Conservation (phyloP, 2,888 invertebrate genomes). For the Cataglyphis cursor region DNA sequence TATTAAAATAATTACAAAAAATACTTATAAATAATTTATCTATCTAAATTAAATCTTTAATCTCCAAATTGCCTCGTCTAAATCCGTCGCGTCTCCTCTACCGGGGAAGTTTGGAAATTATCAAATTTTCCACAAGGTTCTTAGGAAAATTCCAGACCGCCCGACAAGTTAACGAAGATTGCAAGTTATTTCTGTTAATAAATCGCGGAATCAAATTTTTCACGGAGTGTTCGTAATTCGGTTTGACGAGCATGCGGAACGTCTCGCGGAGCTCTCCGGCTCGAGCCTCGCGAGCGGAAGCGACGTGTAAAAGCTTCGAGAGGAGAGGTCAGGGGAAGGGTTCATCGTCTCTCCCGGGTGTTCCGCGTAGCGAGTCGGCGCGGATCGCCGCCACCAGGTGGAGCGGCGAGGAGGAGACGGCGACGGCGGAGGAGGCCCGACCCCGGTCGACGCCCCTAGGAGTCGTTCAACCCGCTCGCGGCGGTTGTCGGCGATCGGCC, state of each 20-base stretch:
- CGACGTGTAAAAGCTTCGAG: conserved; percentile 7
- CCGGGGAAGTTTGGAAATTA: background rate
- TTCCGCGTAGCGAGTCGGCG: conserved; percentile 61
- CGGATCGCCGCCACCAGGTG: conserved; percentile 44
- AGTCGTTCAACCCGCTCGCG: conserved; percentile 84
- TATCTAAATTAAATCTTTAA: conserved; percentile 5
- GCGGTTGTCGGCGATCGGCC: conserved; percentile 79
- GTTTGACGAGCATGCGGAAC: conserved; percentile 11
- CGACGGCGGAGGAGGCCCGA: conserved; percentile 69
- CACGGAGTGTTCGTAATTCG: background rate
- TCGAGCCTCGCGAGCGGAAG: conserved; percentile 36
- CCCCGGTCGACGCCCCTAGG: conserved; percentile 85
- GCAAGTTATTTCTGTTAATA: conserved; percentile 1
- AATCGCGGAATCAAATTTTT: conserved; percentile 33
- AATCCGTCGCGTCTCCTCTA: background rate
- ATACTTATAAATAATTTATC: background rate
- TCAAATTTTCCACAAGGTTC: conserved; percentile 3
- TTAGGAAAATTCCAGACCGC: background rate
- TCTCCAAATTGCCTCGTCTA: background rate
- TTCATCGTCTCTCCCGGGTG: conserved; percentile 61
- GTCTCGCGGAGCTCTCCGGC: conserved; percentile 13
- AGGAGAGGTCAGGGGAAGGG: conserved; percentile 50
- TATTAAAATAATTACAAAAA: background rate
- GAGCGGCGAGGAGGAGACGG: conserved; percentile 40
- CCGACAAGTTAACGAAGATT: conserved; percentile 26